phyloP scores from a whole-genome alignment of 2,113 vertebrate genomes.

The Limanda limanda region DNA sequence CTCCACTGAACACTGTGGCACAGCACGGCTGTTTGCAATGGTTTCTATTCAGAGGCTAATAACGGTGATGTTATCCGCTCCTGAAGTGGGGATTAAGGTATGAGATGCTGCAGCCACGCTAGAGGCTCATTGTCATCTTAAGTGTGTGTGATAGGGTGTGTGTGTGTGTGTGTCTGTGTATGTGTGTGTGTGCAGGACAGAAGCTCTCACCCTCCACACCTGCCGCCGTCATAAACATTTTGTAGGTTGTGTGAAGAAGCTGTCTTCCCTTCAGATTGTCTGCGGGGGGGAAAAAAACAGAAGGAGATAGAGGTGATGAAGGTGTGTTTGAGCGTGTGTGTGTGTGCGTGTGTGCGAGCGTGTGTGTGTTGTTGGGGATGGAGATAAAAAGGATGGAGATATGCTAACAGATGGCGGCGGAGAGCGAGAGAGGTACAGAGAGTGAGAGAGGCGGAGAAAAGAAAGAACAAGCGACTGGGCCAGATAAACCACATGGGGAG shows the following conservation, averaged over 20 bases:
- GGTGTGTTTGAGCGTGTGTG: constrained; percentile 29
- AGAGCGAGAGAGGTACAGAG: constrained; percentile 41
- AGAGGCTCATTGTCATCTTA: constrained; percentile 44
- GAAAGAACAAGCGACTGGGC: constrained; percentile 43
- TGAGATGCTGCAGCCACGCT: constrained; percentile 49
- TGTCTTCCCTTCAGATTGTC: constrained; percentile 91
- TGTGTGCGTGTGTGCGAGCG: constrained; percentile 19
- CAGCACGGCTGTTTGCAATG: constrained; percentile 46
- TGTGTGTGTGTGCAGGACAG: constrained; percentile 37
- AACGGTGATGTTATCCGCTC: constrained; percentile 63
- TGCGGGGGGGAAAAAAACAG: constrained; percentile 54
- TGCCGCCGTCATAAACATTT: constrained; percentile 94
- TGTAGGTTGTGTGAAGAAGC: constrained; percentile 93
- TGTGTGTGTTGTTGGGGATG: constrained; percentile 10
- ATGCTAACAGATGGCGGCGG: constrained; percentile 65
- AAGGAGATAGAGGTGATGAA: constrained; percentile 46
- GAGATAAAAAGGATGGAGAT: constrained; percentile 68
- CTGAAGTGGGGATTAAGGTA: constrained; percentile 70
- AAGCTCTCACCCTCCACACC: constrained; percentile 89
- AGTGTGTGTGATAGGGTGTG: background rate
- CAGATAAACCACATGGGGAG: constrained; percentile 34
- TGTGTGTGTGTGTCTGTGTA: constrained; percentile 17
- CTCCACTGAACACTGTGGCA: constrained; percentile 48
- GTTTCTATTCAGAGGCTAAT: constrained; percentile 70
- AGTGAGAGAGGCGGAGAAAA: constrained; percentile 26